These are phyloP conservation scores for Agrochola lota DNA, from an alignment of 2,888 invertebrate genomes.

Conservation along the genomic window DNA sequence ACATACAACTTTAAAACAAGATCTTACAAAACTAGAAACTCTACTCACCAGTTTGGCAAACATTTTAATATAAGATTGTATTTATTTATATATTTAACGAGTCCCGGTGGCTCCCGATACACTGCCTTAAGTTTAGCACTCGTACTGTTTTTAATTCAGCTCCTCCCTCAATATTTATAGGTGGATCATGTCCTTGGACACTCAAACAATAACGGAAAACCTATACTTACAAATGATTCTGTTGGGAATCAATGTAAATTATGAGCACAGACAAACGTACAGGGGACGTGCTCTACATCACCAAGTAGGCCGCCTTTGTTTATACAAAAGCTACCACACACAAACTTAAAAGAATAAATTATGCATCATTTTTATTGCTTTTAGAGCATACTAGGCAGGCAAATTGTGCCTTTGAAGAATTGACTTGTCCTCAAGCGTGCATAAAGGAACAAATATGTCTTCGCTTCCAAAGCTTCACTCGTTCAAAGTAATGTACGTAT, in stretches of 20 bases:
- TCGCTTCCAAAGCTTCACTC: conserved; percentile 36
- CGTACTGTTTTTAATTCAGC: conserved; percentile 78
- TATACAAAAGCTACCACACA: conserved; percentile 72
- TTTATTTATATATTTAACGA: conserved; percentile 40
- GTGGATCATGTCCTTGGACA: conserved; percentile 81
- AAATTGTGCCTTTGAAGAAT: conserved; percentile 16
- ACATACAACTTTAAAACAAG: background rate
- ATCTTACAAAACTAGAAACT: conserved; percentile 13
- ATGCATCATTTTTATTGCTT: conserved; percentile 70
- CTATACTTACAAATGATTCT: conserved; percentile 78
- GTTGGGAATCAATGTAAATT: conserved; percentile 87
- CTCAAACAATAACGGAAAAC: conserved; percentile 85
- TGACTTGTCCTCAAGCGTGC: conserved; percentile 26
- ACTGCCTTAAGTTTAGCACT: conserved; percentile 71
- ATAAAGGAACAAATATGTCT: conserved; percentile 27
- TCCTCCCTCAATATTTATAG: conserved; percentile 84
- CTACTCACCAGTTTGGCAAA: conserved; percentile 85
- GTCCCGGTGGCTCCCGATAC: conserved; percentile 65
- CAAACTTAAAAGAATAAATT: conserved; percentile 70
- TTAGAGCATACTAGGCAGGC: conserved; percentile 61
- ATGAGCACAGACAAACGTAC: conserved; percentile 82
- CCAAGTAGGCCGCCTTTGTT: conserved; percentile 86
- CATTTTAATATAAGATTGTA: conserved; percentile 72
- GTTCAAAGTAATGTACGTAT: conserved; percentile 24
- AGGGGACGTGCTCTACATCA: conserved; percentile 82